Conservation (phyloP, 2,113 vertebrate genomes). For the Percopsis transmontana region DNA sequence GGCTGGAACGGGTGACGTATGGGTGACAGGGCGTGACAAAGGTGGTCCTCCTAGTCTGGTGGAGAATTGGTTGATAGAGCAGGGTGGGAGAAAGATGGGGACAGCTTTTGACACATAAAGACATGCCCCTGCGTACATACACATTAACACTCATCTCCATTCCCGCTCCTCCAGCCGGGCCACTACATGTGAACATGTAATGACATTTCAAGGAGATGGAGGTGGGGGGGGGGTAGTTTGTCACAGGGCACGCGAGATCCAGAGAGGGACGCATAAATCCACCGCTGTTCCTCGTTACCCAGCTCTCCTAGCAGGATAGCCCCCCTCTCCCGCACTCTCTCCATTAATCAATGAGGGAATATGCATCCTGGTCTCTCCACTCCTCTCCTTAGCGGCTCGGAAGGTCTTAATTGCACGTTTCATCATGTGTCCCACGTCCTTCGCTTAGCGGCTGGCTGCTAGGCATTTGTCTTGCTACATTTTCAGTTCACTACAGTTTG, state of each 20-base stretch:
- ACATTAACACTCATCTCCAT: constrained; percentile 65
- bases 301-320: constrained; percentile 53
- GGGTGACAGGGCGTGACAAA: too few relatives aligned
- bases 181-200: constrained; percentile 62
- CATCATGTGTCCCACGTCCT: constrained; percentile 74
- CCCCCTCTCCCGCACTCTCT: constrained; percentile 52
- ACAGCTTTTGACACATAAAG: constrained; percentile 52
- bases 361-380: constrained; percentile 58
- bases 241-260: constrained; percentile 57
- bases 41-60: too few relatives aligned
- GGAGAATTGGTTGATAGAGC: neutral
- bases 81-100: constrained; percentile 36
- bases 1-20: too few relatives aligned
- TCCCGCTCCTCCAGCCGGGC: constrained; percentile 55
- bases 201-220: constrained; percentile 78
- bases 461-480: constrained; percentile 75
- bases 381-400: constrained; percentile 45
- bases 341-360: constrained; percentile 76
- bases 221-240: constrained; percentile 57
- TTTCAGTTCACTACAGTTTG: neutral
- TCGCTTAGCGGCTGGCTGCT: constrained; percentile 63
- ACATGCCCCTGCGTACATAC: constrained; percentile 71
- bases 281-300: constrained; percentile 66
- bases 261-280: constrained; percentile 72
- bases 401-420: constrained; percentile 77